phyloP scores from a whole-genome alignment of 2,797 vertebrate genomes.

The Eleutherodactylus coqui region DNA sequence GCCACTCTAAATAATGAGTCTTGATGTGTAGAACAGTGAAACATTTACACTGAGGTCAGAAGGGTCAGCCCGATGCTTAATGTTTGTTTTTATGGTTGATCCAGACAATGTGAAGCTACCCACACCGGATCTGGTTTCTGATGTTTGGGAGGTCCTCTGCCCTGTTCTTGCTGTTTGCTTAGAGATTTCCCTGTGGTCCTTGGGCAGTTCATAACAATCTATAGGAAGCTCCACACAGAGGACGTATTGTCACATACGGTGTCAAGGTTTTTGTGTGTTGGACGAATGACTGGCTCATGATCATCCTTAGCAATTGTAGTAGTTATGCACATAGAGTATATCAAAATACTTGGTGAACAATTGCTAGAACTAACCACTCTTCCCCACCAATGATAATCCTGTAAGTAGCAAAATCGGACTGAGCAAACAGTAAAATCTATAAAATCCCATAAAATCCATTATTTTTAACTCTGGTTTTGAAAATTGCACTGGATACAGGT shows the following conservation, averaged over 20 bases:
- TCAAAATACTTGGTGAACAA: background rate
- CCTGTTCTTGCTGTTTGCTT: slow-evolving; percentile 54
- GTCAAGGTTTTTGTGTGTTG: slow-evolving; percentile 5
- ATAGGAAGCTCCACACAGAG: slow-evolving; percentile 47
- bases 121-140: slow-evolving; percentile 54
- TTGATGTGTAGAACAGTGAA: slow-evolving; percentile 46
- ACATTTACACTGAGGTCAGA: slow-evolving; percentile 50
- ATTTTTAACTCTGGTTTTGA: too few species aligned
- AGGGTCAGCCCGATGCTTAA: slow-evolving; percentile 53
- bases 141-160: slow-evolving; percentile 56
- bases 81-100: slow-evolving; percentile 63
- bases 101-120: slow-evolving; percentile 59
- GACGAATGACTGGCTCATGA: background rate
- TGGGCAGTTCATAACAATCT: slow-evolving; percentile 50
- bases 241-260: slow-evolving; percentile 52
- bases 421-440: too few species aligned
- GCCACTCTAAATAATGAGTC: slow-evolving; percentile 20
- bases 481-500: too few species aligned
- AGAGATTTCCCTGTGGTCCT: slow-evolving; percentile 56
- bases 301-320: background rate
- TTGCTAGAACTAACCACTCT: too few species aligned
- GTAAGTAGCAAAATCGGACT: too few species aligned
- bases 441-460: too few species aligned
- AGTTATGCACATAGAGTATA: too few species aligned
- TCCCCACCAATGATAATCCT: too few species aligned